Evolutionary conservation across 2,888 invertebrate species (phyloP).

Genomic region (Malachius bipustulatus): DNA sequence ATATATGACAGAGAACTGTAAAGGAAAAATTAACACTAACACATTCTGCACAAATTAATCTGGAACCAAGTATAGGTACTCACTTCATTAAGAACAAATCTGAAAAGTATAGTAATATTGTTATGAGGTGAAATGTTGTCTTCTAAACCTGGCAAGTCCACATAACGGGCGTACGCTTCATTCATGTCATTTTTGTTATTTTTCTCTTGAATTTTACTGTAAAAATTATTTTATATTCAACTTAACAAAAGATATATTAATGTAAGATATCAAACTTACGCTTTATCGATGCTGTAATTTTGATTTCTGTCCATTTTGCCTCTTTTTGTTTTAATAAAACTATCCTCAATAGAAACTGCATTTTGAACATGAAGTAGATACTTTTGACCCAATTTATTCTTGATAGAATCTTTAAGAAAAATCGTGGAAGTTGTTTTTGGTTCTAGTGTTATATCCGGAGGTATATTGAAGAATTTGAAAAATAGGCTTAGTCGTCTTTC

Average conservation of each 20-base stretch:
- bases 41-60: too few relatives aligned
- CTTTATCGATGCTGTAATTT: too few relatives aligned
- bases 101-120: constrained; percentile 54
- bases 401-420: too few relatives aligned
- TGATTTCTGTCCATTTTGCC: constrained; percentile 19
- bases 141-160: constrained; percentile 70
- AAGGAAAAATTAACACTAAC: too few relatives aligned
- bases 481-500: constrained; percentile 56
- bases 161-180: constrained; percentile 62
- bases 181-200: constrained; percentile 29
- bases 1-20: constrained; percentile 52
- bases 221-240: too few relatives aligned
- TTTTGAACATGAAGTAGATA: constrained; percentile 21
- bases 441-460: too few relatives aligned
- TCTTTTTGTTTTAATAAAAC: constrained; percentile 20
- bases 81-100: constrained; percentile 61
- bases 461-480: constrained; percentile 44
- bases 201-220: too few relatives aligned
- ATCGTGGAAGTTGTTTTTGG: too few relatives aligned
- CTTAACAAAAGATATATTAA: too few relatives aligned
- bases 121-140: constrained; percentile 73
- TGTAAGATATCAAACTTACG: too few relatives aligned
- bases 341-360: constrained; percentile 17
- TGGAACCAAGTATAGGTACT: constrained; percentile 10
- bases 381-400: too few relatives aligned